Base-by-base conservation (phyloP, 2,888 invertebrate genomes). In the Vannuccia rotundouncinata region DNA sequence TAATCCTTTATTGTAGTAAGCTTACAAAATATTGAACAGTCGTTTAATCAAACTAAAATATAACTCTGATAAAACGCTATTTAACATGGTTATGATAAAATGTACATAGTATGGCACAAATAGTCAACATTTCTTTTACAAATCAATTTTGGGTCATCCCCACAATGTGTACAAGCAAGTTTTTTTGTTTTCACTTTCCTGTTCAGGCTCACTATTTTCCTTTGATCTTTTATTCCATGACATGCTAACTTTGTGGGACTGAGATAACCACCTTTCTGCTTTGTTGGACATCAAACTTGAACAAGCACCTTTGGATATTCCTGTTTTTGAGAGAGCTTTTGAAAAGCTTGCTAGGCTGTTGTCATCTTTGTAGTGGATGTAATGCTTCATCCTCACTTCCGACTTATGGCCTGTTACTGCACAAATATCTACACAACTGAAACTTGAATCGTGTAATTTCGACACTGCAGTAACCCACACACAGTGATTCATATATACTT, bases 401-500 rank as follows among this genome's bases (percentile, higher is more conserved):
- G 66, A 66, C 66, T 66, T 66, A 22, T 66, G 66, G 66, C 66
- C 66, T n/a, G 66, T 66, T 13, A 66, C 22, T 5, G 66, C 66
- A 5, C 10, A 66, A 22, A 66, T 66, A 66, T 66, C 66, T 5
- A 5, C 66, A 66, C 22, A 13, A 22, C 66, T 66, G 22, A 13
- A 66, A 13, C 66, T 27, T 22, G 66, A 5, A 66, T 22, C 22
- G 66, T 66, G 66, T 66, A 66, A 22, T 5, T 66, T 66, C 22
- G 66, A n/a, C 22, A 66, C 66, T 5, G 22, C 22, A 66, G 66
- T 66, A 22, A 66, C 66, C 66, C 66, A 22, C 10, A 66, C 66
- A 22, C 66, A 66, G 66, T 66, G 66, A 22, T 45, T 45, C 66
- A 27, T 66, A 66, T 66, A 66, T 66, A 5, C 10, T 66, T 66